Percentiles rank a stretch among this genome's conserved stretches.
Conservation (phyloP, 2,797 vertebrate species). For the Novumbra hubbsi region DNA sequence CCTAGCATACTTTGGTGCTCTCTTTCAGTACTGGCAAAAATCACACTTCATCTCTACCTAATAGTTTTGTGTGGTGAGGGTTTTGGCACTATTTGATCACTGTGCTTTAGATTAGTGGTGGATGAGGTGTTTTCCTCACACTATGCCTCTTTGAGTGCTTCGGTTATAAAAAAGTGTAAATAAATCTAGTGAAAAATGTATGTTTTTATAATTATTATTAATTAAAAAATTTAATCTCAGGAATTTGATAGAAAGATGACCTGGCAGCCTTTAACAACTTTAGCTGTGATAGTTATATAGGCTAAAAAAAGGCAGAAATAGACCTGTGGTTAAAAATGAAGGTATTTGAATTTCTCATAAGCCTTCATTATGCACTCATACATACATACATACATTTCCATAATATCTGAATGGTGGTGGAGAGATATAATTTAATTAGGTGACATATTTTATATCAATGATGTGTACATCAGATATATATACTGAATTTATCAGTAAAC, state of each 20-base stretch:
- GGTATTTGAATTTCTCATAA: background rate
- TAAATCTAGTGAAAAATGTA: too few relatives aligned
- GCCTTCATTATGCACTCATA: background rate
- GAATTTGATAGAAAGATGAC: background rate
- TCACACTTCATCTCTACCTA: too few relatives aligned
- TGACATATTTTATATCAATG: too few relatives aligned
- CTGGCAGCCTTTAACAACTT: background rate
- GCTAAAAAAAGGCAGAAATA: background rate
- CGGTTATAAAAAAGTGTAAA: too few relatives aligned
- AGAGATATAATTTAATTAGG: background rate
- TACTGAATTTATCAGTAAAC: background rate
- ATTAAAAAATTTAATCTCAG: background rate
- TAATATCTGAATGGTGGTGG: background rate
- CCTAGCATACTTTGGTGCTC: background rate
- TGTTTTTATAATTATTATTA: too few relatives aligned
- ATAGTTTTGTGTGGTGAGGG: too few relatives aligned
- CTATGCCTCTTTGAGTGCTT: too few relatives aligned
- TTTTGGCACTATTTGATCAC: too few relatives aligned
- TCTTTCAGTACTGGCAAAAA: background rate
- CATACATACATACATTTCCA: background rate
- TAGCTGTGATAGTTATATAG: background rate
- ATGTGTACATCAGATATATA: background rate
- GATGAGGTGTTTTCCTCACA: too few relatives aligned
- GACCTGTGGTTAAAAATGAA: background rate
- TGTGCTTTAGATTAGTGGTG: too few relatives aligned